Percentiles rank a stretch among this genome's conserved stretches.
Evolutionary conservation across 2,113 vertebrate species (phyloP).

Genomic region (Mus pahari): DNA sequence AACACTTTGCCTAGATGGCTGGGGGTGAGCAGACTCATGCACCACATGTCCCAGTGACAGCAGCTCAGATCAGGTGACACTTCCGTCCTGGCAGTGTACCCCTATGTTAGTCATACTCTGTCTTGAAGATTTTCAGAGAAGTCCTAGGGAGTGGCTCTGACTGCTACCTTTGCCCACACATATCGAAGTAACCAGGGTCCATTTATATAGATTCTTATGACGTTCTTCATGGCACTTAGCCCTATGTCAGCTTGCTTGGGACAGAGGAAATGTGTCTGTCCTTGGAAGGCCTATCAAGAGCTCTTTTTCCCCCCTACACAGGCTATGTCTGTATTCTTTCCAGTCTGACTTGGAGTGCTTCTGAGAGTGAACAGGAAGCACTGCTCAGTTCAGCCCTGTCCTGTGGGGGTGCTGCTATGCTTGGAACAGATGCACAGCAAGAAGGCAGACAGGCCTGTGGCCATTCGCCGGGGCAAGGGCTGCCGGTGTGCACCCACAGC

Average conservation of each 20-base stretch:
- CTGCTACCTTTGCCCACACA: no score
- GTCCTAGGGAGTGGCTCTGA: not conserved
- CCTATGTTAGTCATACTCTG: accelerated
- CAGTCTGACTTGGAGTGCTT: not conserved
- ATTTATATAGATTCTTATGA: not conserved
- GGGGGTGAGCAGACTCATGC: not conserved
- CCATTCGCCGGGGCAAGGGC: not conserved
- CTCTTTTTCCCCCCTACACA: not conserved
- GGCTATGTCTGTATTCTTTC: not conserved
- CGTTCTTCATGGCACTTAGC: not conserved
- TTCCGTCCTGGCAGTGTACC: not conserved
- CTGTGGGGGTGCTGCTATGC: not conserved
- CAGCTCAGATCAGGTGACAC: not conserved
- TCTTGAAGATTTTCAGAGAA: not conserved
- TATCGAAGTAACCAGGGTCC: not conserved
- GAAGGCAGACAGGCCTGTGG: not conserved
- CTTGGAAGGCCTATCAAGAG: not conserved
- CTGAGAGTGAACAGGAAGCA: not conserved
- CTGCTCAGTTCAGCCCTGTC: not conserved
- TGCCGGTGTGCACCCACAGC: not conserved
- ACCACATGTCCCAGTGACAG: not conserved
- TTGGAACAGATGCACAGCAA: not conserved
- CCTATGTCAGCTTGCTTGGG: not conserved
- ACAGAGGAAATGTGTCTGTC: not conserved
- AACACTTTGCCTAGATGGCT: not conserved